Conservation (phyloP, 92 coral and sea anemone genomes). For the Blastomussa wellsi region DNA sequence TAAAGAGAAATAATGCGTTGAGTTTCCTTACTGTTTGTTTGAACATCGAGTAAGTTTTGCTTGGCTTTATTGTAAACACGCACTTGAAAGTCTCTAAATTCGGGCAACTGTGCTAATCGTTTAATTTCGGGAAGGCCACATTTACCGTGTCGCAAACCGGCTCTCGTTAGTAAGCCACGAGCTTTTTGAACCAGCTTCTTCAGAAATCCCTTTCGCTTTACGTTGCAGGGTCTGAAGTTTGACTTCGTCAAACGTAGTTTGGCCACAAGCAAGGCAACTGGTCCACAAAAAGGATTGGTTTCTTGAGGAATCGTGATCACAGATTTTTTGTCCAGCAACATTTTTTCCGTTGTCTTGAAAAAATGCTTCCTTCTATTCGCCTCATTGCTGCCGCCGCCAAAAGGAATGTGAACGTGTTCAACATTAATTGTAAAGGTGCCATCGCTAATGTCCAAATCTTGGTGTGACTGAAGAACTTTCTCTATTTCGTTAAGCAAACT, state of each 20-base stretch:
- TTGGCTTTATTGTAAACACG: not conserved
- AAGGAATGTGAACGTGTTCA: not conserved
- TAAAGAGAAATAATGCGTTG: not conserved
- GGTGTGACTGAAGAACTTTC: not conserved
- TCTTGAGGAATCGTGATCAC: slow-evolving; percentile 7
- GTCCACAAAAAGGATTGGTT: not conserved
- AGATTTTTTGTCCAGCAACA: not conserved
- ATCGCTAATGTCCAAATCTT: not conserved
- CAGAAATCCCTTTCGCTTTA: not conserved
- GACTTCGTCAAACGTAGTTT: not conserved
- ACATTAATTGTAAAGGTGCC: slow-evolving; percentile 1
- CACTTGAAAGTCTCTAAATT: not conserved
- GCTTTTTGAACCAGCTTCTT: not conserved
- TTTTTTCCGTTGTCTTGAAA: not conserved
- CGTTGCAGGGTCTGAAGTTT: not conserved
- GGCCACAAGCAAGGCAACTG: not conserved
- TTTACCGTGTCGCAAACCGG: slow-evolving; percentile 8
- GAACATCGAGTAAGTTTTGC: not conserved
- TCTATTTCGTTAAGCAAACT: slow-evolving; percentile 2
- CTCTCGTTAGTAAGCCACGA: not conserved
- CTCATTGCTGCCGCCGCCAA: not conserved
- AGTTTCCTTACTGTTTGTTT: not conserved
- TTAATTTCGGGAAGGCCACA: not conserved
- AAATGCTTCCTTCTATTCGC: not conserved
- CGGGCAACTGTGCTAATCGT: not conserved